Evolutionary conservation across 2,113 vertebrate genomes (phyloP).

Genomic region (Poeciliopsis occidentalis): DNA sequence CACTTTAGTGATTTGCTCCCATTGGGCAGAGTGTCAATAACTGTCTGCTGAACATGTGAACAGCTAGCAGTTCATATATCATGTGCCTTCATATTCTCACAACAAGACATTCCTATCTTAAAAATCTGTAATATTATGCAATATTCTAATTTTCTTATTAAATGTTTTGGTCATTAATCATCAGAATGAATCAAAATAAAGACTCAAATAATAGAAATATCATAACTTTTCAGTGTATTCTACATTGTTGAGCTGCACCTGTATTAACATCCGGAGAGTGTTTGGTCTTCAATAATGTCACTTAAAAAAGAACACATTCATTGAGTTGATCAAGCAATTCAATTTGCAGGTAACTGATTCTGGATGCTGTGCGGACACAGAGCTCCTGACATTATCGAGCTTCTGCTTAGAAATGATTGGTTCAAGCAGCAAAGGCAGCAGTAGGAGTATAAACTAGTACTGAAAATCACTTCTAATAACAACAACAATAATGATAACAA

Average conservation of each 20-base stretch:
- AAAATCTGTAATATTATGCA: too few relatives aligned
- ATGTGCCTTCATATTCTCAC: too few relatives aligned
- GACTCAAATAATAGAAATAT: neutral
- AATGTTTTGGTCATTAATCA: neutral
- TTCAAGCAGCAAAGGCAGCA: neutral
- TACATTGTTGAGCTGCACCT: neutral
- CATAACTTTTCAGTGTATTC: neutral
- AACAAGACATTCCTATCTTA: too few relatives aligned
- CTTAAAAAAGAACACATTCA: constrained; percentile 42
- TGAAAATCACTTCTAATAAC: neutral
- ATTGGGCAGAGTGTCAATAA: neutral
- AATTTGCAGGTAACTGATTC: constrained; percentile 7
- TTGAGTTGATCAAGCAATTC: constrained; percentile 28
- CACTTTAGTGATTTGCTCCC: neutral
- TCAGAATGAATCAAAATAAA: neutral
- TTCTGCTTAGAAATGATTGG: neutral
- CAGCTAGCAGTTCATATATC: too few relatives aligned
- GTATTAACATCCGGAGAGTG: neutral
- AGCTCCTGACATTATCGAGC: neutral
- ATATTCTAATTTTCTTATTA: too few relatives aligned
- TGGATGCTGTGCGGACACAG: too few relatives aligned
- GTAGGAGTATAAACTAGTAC: neutral
- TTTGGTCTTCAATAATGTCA: constrained; percentile 18
- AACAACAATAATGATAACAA: neutral
- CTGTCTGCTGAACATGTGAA: neutral